These are phyloP conservation scores for Leptogaster cylindrica DNA, from an alignment of 2,888 invertebrate species.

Conservation along the genomic window DNA sequence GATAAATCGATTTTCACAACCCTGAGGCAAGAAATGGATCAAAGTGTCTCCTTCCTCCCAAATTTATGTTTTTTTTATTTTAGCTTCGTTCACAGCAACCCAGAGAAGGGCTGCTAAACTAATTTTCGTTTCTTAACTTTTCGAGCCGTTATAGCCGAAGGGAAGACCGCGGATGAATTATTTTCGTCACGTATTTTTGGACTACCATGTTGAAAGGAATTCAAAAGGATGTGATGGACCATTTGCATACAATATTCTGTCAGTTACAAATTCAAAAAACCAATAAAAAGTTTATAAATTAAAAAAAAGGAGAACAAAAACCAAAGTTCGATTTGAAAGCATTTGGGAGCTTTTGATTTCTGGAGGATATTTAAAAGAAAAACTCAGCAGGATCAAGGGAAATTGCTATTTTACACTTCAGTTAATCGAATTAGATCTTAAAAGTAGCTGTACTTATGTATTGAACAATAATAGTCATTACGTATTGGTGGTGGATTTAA, in stretches of 20 bases:
- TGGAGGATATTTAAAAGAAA: no score
- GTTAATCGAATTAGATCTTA: no score
- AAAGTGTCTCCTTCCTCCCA: conserved; percentile 42
- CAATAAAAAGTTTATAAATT: conserved; percentile 12
- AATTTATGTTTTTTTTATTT: not conserved
- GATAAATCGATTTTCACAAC: conserved; percentile 48
- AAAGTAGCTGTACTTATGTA: no score
- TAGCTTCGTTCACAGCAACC: not conserved
- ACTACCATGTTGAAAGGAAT: conserved; percentile 38
- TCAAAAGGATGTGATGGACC: conserved; percentile 39
- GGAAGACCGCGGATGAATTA: conserved; percentile 39
- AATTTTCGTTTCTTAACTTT: conserved; percentile 48
- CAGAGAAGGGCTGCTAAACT: conserved; percentile 43
- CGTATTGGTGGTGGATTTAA: no score
- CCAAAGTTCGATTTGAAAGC: no score
- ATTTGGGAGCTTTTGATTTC: no score
- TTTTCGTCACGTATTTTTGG: conserved; percentile 43
- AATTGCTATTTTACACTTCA: no score
- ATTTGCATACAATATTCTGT: conserved; percentile 43
- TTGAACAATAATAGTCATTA: no score
- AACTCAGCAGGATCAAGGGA: no score
- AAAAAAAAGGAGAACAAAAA: no score
- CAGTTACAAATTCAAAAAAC: conserved; percentile 25
- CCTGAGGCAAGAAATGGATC: conserved; percentile 47
- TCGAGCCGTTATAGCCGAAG: conserved; percentile 45